A percentile compares a stretch with the other conserved stretches of the same genome.
phyloP scores from a whole-genome alignment of 2,797 vertebrate species.

The Poecilia velifera region DNA sequence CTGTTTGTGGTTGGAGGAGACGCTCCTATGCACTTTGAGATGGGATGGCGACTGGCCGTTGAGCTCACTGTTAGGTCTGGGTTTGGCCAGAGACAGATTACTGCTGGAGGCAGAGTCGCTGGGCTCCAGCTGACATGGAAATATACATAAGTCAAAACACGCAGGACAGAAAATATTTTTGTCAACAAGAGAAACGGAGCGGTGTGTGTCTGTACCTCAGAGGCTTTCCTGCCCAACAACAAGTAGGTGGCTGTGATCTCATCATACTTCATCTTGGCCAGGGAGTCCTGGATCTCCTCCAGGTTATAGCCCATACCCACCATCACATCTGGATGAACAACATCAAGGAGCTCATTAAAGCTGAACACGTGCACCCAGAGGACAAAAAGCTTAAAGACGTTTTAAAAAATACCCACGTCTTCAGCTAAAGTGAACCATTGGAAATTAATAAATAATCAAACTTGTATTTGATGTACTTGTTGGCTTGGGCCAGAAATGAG shows the following conservation, averaged over 20 bases:
- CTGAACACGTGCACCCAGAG: not conserved
- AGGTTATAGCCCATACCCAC: conserved; percentile 98
- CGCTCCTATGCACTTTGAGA: conserved; percentile 93
- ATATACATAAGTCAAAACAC: not conserved
- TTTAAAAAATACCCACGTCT: not conserved
- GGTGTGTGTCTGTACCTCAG: conserved; percentile 82
- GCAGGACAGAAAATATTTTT: no score
- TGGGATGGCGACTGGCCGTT: conserved; percentile 95
- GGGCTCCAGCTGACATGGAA: conserved; percentile 85
- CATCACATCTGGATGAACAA: conserved; percentile 87
- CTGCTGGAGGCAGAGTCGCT: conserved; percentile 96
- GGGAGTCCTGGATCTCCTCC: conserved; percentile 97
- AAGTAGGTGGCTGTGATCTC: conserved; percentile 98
- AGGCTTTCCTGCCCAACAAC: conserved; percentile 93
- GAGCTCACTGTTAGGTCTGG: conserved; percentile 93
- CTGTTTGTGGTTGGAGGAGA: conserved; percentile 95
- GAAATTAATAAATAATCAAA: not conserved
- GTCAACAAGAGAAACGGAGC: not conserved
- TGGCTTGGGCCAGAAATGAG: not conserved
- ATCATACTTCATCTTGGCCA: conserved; percentile 99
- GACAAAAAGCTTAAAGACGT: not conserved
- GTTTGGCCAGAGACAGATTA: conserved; percentile 93
- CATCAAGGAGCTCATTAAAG: not conserved
- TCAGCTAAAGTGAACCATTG: not conserved
- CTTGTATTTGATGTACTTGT: not conserved